Percentiles rank a stretch among this genome's conserved stretches.
phyloP scores from a whole-genome alignment of 2,797 vertebrate genomes.

The Pangasius macronema region DNA sequence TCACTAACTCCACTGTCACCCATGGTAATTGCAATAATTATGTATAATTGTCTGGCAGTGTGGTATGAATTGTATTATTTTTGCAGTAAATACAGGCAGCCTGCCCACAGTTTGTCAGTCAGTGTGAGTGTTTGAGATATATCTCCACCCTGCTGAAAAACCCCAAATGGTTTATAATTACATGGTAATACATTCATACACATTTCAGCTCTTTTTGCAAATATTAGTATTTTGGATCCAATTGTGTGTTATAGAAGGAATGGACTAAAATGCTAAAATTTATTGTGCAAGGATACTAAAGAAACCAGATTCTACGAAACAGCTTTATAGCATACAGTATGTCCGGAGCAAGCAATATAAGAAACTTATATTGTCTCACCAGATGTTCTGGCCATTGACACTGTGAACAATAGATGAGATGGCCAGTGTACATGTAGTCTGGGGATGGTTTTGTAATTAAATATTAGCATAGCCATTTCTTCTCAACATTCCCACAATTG shows the following conservation, averaged over 20 bases:
- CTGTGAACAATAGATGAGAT: neutral
- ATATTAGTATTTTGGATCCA: constrained; percentile 4
- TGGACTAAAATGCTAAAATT: neutral
- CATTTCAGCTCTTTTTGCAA: neutral
- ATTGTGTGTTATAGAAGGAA: neutral
- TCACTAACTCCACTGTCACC: neutral
- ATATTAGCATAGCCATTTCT: neutral
- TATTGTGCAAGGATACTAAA: neutral
- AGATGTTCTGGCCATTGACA: neutral
- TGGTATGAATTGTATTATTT: constrained; percentile 62
- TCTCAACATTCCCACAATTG: no score
- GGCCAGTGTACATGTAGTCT: neutral
- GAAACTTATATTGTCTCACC: neutral
- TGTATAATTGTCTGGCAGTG: constrained; percentile 62
- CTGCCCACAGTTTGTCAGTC: constrained; percentile 61
- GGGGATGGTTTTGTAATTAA: constrained; percentile 9
- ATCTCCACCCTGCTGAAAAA: constrained; percentile 17
- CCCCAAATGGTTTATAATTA: constrained; percentile 28
- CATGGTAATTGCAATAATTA: constrained; percentile 67
- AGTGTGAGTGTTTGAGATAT: constrained; percentile 17
- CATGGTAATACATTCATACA: constrained; percentile 13
- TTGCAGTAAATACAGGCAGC: constrained; percentile 65
- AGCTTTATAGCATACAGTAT: neutral
- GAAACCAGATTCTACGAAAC: neutral
- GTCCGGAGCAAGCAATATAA: neutral